phyloP scores from a whole-genome alignment of 2,888 invertebrate genomes.

The Leptinotarsa tumamoca region DNA sequence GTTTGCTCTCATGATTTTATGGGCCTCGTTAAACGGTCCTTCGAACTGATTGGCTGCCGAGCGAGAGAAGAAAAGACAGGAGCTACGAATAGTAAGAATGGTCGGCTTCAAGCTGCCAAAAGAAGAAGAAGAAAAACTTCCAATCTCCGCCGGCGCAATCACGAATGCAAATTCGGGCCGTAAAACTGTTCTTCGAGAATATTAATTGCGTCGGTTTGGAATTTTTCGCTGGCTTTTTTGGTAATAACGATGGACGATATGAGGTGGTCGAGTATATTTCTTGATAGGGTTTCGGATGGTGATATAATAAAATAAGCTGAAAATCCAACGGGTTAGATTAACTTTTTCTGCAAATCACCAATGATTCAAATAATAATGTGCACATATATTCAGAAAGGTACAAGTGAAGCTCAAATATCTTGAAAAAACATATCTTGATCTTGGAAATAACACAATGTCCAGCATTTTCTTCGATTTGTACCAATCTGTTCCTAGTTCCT shows the following conservation, averaged over 20 bases:
- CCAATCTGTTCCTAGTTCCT: no score
- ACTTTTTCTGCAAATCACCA: no score
- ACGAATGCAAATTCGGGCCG: slow-evolving; percentile 46
- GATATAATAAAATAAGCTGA: background rate
- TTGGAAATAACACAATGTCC: no score
- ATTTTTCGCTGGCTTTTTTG: slow-evolving; percentile 9
- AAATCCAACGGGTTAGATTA: no score
- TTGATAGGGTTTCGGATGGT: background rate
- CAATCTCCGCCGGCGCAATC: slow-evolving; percentile 46
- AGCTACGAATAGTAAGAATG: slow-evolving; percentile 46
- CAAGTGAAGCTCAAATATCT: no score
- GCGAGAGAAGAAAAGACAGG: slow-evolving; percentile 42
- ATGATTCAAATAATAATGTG: no score
- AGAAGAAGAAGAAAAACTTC: slow-evolving; percentile 38
- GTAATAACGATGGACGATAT: slow-evolving; percentile 8
- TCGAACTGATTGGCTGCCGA: slow-evolving; percentile 47
- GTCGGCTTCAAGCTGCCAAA: slow-evolving; percentile 30
- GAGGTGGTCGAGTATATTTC: background rate
- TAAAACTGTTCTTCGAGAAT: slow-evolving; percentile 39
- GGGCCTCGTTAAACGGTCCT: slow-evolving; percentile 43
- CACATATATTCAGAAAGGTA: no score
- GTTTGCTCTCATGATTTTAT: slow-evolving; percentile 36
- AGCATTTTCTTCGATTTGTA: no score
- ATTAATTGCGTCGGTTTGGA: slow-evolving; percentile 20
- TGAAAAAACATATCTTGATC: no score